phyloP scores from a whole-genome alignment of 2,888 invertebrate genomes.

The Panopea generosa region DNA sequence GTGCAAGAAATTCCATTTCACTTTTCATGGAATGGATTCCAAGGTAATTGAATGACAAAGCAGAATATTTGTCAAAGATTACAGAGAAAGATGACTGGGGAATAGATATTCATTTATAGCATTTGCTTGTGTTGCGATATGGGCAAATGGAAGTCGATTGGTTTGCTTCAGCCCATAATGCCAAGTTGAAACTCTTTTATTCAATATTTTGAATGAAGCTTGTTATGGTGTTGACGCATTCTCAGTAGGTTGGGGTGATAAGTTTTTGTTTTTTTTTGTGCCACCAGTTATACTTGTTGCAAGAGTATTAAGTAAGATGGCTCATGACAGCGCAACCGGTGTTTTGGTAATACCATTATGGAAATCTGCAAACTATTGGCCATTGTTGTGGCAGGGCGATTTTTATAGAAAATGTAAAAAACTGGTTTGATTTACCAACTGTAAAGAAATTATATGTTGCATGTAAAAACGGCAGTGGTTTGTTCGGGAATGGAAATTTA shows the following conservation, averaged over 20 bases:
- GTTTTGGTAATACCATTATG: constrained; percentile 22
- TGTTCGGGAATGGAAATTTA: constrained; percentile 31
- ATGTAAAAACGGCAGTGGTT: constrained; percentile 20
- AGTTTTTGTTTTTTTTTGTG: constrained; percentile 23
- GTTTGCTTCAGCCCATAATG: constrained; percentile 29
- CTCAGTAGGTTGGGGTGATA: constrained; percentile 20
- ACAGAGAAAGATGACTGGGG: too few relatives aligned
- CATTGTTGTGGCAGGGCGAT: constrained; percentile 9
- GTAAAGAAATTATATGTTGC: constrained; percentile 17
- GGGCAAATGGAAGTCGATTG: constrained; percentile 29
- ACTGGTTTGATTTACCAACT: constrained; percentile 29
- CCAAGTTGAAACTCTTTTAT: constrained; percentile 28
- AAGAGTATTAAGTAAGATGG: background rate
- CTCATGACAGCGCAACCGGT: background rate
- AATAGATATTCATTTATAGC: too few relatives aligned
- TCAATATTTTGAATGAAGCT: constrained; percentile 30
- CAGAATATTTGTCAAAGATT: too few relatives aligned
- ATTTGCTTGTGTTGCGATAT: background rate
- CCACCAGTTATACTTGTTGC: constrained; percentile 25
- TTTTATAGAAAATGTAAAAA: constrained; percentile 6
- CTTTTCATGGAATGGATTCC: constrained; percentile 30
- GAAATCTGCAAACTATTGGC: constrained; percentile 33
- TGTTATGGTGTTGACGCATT: constrained; percentile 23
- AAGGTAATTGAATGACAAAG: constrained; percentile 26
- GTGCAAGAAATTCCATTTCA: constrained; percentile 17